These are phyloP conservation scores for Psilopsiagon aymara DNA, from an alignment of 2,113 vertebrate genomes.

Conservation along the genomic window DNA sequence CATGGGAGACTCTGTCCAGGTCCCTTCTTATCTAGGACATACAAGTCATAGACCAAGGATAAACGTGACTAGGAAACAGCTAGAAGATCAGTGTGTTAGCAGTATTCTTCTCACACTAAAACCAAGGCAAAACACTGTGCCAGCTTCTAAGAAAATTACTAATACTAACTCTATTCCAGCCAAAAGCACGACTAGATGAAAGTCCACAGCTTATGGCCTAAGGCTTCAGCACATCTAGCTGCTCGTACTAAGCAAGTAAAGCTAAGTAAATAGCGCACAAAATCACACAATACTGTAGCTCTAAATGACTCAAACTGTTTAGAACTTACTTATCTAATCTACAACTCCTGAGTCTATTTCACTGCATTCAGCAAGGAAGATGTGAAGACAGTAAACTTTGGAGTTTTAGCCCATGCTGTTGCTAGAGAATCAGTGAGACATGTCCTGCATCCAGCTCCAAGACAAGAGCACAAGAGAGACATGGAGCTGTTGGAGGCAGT, in stretches of 20 bases:
- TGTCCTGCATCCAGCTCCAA: background rate
- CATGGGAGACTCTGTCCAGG: background rate
- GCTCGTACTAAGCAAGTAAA: background rate
- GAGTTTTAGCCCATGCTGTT: fast-evolving
- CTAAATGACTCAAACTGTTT: background rate
- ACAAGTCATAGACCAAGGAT: background rate
- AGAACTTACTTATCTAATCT: background rate
- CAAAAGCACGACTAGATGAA: background rate
- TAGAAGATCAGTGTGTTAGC: background rate
- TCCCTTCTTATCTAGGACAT: background rate
- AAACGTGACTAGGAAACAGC: background rate
- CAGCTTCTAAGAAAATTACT: background rate
- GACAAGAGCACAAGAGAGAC: background rate
- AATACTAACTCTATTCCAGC: background rate
- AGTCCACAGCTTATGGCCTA: background rate
- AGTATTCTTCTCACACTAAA: background rate
- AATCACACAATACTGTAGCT: background rate
- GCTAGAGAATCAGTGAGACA: background rate
- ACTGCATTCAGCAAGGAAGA: background rate
- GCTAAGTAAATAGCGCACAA: background rate
- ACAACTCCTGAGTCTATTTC: background rate
- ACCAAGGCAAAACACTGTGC: background rate
- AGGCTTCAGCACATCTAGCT: background rate
- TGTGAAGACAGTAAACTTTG: background rate
- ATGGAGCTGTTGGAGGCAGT: background rate